phyloP scores from a whole-genome alignment of 2,113 vertebrate genomes.

The Sciurus niger region DNA sequence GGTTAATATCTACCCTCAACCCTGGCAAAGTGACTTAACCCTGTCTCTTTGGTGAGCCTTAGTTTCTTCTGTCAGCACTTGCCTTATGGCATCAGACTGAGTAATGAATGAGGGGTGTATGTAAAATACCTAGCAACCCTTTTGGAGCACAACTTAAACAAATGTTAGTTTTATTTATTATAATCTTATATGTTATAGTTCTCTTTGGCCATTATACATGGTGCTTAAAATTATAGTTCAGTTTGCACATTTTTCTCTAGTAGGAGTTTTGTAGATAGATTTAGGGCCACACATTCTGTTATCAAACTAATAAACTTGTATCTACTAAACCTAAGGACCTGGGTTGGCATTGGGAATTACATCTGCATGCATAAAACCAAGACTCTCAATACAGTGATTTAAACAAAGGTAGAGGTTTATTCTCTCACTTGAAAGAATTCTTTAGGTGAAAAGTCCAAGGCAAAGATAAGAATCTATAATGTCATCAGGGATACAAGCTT shows the following conservation, averaged over 20 bases:
- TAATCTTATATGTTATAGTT: conserved; percentile 20
- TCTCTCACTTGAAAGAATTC: background rate
- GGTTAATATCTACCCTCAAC: background rate
- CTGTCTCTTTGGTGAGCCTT: background rate
- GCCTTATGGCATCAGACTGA: background rate
- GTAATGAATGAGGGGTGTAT: background rate
- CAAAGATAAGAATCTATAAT: background rate
- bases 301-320: background rate
- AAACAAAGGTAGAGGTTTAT: background rate
- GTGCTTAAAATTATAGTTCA: background rate
- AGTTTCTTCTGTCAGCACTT: conserved; percentile 40
- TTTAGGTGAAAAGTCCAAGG: background rate
- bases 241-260: background rate
- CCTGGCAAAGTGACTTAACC: background rate
- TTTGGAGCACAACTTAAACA: background rate
- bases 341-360: background rate
- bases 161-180: conserved; percentile 5
- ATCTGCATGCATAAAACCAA: background rate
- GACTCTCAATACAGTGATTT: background rate
- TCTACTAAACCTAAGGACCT: background rate
- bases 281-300: background rate
- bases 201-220: background rate
- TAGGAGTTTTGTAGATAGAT: background rate
- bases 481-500: background rate
- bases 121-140: background rate